These are phyloP conservation scores for Cromileptes altivelis DNA, from an alignment of 2,113 vertebrate species.

Conservation along the genomic window DNA sequence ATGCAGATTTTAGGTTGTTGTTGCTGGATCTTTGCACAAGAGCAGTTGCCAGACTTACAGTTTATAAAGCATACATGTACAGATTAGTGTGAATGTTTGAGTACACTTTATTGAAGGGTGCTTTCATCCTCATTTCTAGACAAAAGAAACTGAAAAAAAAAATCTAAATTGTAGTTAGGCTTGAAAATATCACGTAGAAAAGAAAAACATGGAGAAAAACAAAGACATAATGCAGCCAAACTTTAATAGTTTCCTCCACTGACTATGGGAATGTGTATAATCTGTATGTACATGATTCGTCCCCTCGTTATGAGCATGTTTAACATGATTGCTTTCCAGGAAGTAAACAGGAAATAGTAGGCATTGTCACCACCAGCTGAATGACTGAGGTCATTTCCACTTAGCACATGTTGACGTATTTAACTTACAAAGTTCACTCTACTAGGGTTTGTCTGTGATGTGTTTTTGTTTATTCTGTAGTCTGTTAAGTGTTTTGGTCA, in stretches of 20 bases:
- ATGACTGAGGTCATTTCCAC: slow-evolving; percentile 27
- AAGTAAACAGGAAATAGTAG: slow-evolving; percentile 37
- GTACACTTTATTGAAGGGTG: background rate
- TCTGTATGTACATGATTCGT: background rate
- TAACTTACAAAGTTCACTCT: background rate
- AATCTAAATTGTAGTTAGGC: background rate
- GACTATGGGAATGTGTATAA: background rate
- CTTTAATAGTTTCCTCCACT: background rate
- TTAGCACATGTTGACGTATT: background rate
- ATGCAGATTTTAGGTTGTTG: background rate
- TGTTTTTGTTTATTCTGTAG: background rate
- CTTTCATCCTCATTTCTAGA: background rate
- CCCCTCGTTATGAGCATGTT: background rate
- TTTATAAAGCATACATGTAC: background rate
- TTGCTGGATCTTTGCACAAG: background rate
- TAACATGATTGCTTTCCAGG: slow-evolving; percentile 9
- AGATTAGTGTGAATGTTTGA: background rate
- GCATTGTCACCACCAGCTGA: slow-evolving; percentile 10
- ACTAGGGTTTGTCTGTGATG: background rate
- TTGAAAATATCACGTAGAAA: background rate
- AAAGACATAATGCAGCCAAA: background rate
- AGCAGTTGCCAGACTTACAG: background rate
- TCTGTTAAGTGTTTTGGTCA: background rate
- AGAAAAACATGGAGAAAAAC: background rate
- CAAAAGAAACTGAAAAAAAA: background rate